Evolutionary conservation across 2,888 invertebrate species (phyloP).

Genomic region (Drosophila putrida): DNA sequence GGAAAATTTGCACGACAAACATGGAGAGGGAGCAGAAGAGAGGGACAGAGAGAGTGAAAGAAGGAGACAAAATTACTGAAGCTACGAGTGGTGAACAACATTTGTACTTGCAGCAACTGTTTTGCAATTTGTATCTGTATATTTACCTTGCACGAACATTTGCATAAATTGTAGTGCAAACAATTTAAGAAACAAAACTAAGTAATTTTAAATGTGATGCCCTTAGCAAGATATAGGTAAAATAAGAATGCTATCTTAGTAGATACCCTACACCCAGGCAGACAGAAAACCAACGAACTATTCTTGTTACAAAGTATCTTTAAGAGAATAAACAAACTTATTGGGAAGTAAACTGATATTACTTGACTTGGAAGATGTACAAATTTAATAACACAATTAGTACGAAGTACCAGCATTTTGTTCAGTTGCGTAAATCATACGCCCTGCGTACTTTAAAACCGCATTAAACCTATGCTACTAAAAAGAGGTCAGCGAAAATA

Average conservation of each 20-base stretch:
- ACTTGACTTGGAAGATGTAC: neutral
- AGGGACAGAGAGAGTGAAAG: neutral
- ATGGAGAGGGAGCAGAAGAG: slow-evolving; percentile 1
- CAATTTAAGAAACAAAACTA: slow-evolving; percentile 35
- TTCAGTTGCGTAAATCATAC: neutral
- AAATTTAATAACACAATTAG: neutral
- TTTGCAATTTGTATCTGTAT: slow-evolving; percentile 50
- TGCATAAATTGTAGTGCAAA: slow-evolving; percentile 60
- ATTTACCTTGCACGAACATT: slow-evolving; percentile 52
- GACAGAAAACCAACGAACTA: no score
- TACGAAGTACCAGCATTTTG: neutral
- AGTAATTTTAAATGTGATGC: slow-evolving; percentile 20
- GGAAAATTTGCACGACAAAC: slow-evolving; percentile 65
- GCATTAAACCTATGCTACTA: slow-evolving; percentile 14
- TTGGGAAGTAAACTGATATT: neutral
- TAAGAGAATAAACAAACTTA: neutral
- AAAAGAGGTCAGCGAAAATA: slow-evolving; percentile 23
- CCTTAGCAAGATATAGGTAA: neutral
- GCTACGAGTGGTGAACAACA: neutral
- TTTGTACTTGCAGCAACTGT: slow-evolving; percentile 15
- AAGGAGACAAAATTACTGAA: neutral
- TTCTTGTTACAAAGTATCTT: neutral
- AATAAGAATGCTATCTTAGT: neutral
- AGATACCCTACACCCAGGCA: neutral
- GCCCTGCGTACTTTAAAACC: slow-evolving; percentile 7